Percentiles rank a stretch among this genome's conserved stretches.
Evolutionary conservation across 2,888 invertebrate species (phyloP).

Genomic region (Limnephilus auricula): DNA sequence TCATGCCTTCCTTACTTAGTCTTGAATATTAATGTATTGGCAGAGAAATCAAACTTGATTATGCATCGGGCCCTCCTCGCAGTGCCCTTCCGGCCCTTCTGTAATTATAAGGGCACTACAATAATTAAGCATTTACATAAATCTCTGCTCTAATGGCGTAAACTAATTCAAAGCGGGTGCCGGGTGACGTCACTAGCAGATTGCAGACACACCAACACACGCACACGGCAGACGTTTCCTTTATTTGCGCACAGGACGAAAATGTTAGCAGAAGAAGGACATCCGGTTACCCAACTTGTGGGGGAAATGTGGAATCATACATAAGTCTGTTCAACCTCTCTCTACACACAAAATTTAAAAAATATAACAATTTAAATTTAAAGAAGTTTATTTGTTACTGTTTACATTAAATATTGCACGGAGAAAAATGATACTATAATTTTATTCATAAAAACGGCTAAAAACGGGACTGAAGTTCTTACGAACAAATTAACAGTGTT

Average conservation of each 20-base stretch:
- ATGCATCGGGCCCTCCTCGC: slow-evolving; percentile 32
- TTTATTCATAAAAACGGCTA: too few species aligned
- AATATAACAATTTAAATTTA: too few species aligned
- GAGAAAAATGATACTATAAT: too few species aligned
- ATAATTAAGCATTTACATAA: slow-evolving; percentile 55
- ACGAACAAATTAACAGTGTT: too few species aligned
- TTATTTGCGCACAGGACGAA: slow-evolving; percentile 60
- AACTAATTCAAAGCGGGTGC: slow-evolving; percentile 21
- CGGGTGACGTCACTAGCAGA: slow-evolving; percentile 59
- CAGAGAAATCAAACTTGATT: slow-evolving; percentile 39
- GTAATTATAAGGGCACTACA: slow-evolving; percentile 51
- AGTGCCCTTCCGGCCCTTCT: slow-evolving; percentile 32
- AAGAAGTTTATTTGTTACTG: too few species aligned
- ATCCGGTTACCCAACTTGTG: slow-evolving; percentile 53
- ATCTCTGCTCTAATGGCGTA: slow-evolving; percentile 47
- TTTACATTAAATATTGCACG: too few species aligned
- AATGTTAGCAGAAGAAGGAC: slow-evolving; percentile 60
- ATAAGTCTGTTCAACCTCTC: too few species aligned
- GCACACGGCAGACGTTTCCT: slow-evolving; percentile 48
- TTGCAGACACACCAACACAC: slow-evolving; percentile 33
- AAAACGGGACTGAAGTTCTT: too few species aligned
- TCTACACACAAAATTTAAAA: too few species aligned
- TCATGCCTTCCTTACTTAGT: background rate
- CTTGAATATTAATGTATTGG: slow-evolving; percentile 35
- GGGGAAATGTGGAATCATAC: background rate